A percentile compares a stretch with the other conserved stretches of the same genome.
phyloP scores from a whole-genome alignment of 2,797 vertebrate species.

The Mormyrus hasselquistii region DNA sequence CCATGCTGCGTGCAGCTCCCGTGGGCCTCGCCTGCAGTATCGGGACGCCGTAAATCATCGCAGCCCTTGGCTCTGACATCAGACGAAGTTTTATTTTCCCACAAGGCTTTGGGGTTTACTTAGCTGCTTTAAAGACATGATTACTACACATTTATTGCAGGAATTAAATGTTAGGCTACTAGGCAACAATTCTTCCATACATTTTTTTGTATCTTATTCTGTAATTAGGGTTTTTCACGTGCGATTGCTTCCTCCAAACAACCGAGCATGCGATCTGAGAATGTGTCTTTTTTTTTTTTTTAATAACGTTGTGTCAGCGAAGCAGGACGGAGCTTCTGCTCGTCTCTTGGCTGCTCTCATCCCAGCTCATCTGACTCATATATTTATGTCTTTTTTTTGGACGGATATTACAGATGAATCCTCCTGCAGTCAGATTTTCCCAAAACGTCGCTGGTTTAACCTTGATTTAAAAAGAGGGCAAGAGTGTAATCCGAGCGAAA shows the following conservation, averaged over 20 bases:
- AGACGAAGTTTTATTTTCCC: constrained; percentile 51
- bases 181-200: constrained; percentile 38
- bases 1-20: constrained; percentile 36
- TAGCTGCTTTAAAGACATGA: constrained; percentile 35
- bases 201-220: constrained; percentile 18
- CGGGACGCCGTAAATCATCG: constrained; percentile 47
- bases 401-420: constrained; percentile 1
- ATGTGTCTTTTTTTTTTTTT: background rate
- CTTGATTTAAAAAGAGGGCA: background rate
- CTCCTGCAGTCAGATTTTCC: constrained; percentile 38
- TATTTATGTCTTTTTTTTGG: background rate
- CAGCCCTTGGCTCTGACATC: constrained; percentile 48
- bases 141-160: constrained; percentile 35
- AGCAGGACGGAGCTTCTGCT: background rate
- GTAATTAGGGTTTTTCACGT: background rate
- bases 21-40: constrained; percentile 37
- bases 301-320: background rate
- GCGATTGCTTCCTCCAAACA: background rate
- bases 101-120: constrained; percentile 47
- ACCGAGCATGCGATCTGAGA: background rate
- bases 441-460: background rate
- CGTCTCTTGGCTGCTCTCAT: background rate
- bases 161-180: constrained; percentile 36
- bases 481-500: constrained; percentile 14
- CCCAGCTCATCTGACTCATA: background rate